Conservation (phyloP, 2,797 vertebrate genomes). For the Gymnothorax reevesii region DNA sequence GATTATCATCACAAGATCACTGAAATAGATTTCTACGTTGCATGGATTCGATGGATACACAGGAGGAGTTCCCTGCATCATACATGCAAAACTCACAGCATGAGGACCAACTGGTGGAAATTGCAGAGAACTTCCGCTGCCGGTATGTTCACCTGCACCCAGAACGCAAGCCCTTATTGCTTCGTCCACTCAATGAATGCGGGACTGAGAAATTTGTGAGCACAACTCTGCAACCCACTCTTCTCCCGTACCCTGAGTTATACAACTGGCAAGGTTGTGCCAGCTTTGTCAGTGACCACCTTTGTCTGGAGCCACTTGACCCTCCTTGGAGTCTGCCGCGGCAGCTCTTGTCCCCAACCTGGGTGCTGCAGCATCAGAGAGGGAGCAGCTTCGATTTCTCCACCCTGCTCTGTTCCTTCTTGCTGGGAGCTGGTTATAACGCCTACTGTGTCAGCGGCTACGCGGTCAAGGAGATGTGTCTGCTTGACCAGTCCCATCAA, state of each 20-base stretch:
- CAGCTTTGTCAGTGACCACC: conserved; percentile 78
- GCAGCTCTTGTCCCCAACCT: conserved; percentile 76
- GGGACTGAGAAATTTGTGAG: conserved; percentile 88
- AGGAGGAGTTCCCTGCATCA: conserved; percentile 62
- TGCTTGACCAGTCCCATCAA: conserved; percentile 75
- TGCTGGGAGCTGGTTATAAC: conserved; percentile 81
- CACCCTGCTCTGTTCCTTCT: conserved; percentile 84
- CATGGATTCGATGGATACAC: conserved; percentile 35
- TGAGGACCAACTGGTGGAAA: conserved; percentile 71
- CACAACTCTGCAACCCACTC: conserved; percentile 75
- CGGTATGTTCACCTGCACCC: conserved; percentile 82
- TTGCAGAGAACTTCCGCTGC: conserved; percentile 73
- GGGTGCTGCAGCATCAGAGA: conserved; percentile 71
- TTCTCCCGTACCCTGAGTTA: conserved; percentile 71
- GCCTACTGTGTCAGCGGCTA: conserved; percentile 91
- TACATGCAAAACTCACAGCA: conserved; percentile 73
- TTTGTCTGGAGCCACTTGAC: conserved; percentile 75
- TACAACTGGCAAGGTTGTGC: conserved; percentile 82
- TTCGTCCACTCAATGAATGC: conserved; percentile 82
- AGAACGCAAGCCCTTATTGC: conserved; percentile 77
- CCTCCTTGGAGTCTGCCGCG: conserved; percentile 66
- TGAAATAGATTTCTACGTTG: no score
- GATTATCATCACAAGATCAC: no score
- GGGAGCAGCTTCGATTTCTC: conserved; percentile 87
- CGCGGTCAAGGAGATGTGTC: conserved; percentile 76